These are phyloP conservation scores for Adela reaumurella DNA, from an alignment of 2,888 invertebrate genomes.

Conservation along the genomic window DNA sequence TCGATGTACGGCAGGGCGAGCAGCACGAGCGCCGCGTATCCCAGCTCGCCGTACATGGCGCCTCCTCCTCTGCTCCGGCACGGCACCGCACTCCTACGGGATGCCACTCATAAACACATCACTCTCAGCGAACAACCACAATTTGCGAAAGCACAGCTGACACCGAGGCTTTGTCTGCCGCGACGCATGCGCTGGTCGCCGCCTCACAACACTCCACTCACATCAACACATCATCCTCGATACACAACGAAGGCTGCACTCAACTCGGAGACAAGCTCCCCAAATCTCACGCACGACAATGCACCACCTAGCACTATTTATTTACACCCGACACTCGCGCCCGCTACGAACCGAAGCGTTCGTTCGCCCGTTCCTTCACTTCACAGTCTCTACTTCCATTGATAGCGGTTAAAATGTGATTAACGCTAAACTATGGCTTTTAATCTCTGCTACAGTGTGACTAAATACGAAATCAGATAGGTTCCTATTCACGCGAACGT, in stretches of 20 bases:
- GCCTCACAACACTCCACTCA: neutral
- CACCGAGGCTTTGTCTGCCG: constrained; percentile 61
- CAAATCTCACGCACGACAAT: neutral
- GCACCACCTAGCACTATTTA: too few relatives aligned
- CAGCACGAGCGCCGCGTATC: constrained; percentile 65
- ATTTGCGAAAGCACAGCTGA: constrained; percentile 53
- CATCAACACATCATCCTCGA: neutral
- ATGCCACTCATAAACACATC: constrained; percentile 18
- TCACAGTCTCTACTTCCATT: neutral
- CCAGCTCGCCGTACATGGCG: constrained; percentile 63
- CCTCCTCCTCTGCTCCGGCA: constrained; percentile 22
- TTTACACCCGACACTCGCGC: too few relatives aligned
- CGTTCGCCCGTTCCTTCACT: neutral
- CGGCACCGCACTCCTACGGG: constrained; percentile 8
- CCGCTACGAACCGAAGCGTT: too few relatives aligned
- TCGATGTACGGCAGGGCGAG: constrained; percentile 66
- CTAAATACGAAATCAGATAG: too few relatives aligned
- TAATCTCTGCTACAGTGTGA: neutral
- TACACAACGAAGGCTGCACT: neutral
- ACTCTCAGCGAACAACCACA: constrained; percentile 54
- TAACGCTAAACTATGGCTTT: neutral
- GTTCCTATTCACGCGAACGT: too few relatives aligned
- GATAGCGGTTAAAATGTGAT: neutral
- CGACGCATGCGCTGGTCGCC: constrained; percentile 50
- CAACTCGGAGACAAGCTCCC: too few relatives aligned